A percentile compares a stretch with the other conserved stretches of the same genome.
Conservation (phyloP, 2,888 invertebrate species). For the Pandemis heparana region DNA sequence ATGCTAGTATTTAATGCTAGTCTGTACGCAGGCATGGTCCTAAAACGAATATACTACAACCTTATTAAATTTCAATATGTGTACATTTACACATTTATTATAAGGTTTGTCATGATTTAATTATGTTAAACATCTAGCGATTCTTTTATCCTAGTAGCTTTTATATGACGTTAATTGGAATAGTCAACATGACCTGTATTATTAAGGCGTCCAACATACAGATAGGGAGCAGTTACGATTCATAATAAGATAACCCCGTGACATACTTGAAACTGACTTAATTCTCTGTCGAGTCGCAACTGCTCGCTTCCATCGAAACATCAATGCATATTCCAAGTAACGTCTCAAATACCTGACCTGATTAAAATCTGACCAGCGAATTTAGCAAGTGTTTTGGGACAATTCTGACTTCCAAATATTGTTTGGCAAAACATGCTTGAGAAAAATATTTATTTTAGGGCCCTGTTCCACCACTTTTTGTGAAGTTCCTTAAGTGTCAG, state of each 20-base stretch:
- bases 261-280: background rate
- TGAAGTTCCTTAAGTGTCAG: too few relatives aligned
- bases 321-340: background rate
- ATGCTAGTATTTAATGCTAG: too few relatives aligned
- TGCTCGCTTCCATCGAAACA: background rate
- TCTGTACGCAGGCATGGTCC: too few relatives aligned
- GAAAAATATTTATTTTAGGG: background rate
- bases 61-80: background rate
- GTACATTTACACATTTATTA: background rate
- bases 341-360: background rate
- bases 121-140: background rate
- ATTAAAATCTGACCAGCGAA: conserved; percentile 30
- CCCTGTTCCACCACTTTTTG: too few relatives aligned
- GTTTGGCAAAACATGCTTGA: conserved; percentile 9
- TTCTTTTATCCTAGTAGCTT: background rate
- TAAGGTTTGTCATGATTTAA: background rate
- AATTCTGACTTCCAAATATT: conserved; percentile 20
- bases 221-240: background rate
- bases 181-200: too few relatives aligned
- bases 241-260: background rate
- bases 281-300: background rate
- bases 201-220: background rate
- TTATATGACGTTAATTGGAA: background rate
- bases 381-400: conserved; percentile 26
- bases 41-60: background rate